A percentile compares a stretch with the other conserved stretches of the same genome.
Conservation (phyloP, 2,797 vertebrate species). For the Lepus townsendii region DNA sequence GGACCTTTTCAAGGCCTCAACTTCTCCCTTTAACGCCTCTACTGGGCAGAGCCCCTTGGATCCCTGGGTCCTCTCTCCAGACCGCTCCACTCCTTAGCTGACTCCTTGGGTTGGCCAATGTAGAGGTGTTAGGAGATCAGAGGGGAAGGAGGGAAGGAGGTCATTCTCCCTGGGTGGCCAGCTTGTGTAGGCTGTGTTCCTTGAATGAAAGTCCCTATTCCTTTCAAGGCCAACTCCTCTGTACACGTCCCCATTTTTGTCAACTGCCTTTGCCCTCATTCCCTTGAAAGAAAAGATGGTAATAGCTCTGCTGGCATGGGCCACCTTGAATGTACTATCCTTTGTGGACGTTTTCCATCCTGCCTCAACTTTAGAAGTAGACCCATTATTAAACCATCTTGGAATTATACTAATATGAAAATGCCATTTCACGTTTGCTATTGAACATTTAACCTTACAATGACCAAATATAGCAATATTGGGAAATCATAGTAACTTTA, state of each 20-base stretch:
- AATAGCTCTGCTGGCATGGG: not conserved
- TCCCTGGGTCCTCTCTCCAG: rapidly evolving
- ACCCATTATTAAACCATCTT: conserved; percentile 11
- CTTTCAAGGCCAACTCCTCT: not conserved
- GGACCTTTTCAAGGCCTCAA: not conserved
- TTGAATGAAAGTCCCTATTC: not conserved
- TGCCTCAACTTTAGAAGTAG: not conserved
- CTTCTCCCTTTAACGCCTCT: not conserved
- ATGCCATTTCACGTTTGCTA: not conserved
- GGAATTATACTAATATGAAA: not conserved
- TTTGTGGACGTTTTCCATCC: not conserved
- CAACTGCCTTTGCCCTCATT: not conserved
- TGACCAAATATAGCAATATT: conserved; percentile 38
- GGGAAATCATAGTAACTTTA: conserved; percentile 50
- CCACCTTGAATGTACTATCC: not conserved
- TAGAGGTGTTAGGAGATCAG: not conserved
- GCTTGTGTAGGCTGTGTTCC: not conserved
- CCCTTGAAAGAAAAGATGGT: not conserved
- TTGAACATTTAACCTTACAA: not conserved
- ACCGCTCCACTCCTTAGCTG: too few species aligned
- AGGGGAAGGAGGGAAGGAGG: not conserved
- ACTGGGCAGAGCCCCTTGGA: not conserved
- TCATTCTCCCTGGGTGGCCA: not conserved
- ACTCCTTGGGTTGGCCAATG: not conserved
- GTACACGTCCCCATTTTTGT: not conserved